These are phyloP conservation scores for Trissolcus brochymenae DNA, from an alignment of 2,888 invertebrate genomes.

Conservation along the genomic window DNA sequence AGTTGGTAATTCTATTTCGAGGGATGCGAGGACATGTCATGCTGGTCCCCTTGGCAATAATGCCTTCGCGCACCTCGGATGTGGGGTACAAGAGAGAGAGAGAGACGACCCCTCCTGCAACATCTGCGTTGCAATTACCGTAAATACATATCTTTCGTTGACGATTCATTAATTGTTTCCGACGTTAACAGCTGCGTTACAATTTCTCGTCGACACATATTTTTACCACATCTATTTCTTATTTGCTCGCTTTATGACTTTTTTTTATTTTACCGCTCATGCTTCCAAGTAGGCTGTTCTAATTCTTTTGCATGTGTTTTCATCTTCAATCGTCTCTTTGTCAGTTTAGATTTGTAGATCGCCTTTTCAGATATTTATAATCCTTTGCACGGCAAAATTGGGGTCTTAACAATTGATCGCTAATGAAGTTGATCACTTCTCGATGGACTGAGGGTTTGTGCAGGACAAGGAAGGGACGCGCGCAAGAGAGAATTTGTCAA, in stretches of 20 bases:
- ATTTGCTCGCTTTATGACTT: no score
- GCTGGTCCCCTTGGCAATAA: conserved; percentile 63
- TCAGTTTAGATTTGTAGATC: conserved; percentile 26
- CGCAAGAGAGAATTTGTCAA: conserved; percentile 17
- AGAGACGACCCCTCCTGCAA: conserved; percentile 65
- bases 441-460: background rate
- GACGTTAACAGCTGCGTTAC: conserved; percentile 57
- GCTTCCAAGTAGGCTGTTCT: background rate
- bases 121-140: conserved; percentile 73
- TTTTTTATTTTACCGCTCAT: conserved; percentile 2
- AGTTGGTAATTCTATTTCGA: conserved; percentile 73
- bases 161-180: conserved; percentile 58
- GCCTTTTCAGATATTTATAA: conserved; percentile 11
- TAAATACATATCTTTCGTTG: conserved; percentile 55
- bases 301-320: background rate
- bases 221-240: no score
- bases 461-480: background rate
- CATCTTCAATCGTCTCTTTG: background rate
- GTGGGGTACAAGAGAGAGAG: conserved; percentile 45
- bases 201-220: conserved; percentile 36
- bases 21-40: conserved; percentile 64
- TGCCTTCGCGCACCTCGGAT: conserved; percentile 55
- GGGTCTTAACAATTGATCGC: conserved; percentile 15
- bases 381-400: no score
- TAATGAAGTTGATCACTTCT: conserved; percentile 21